phyloP scores from a whole-genome alignment of 2,888 invertebrate genomes.

The Xylota segnis region DNA sequence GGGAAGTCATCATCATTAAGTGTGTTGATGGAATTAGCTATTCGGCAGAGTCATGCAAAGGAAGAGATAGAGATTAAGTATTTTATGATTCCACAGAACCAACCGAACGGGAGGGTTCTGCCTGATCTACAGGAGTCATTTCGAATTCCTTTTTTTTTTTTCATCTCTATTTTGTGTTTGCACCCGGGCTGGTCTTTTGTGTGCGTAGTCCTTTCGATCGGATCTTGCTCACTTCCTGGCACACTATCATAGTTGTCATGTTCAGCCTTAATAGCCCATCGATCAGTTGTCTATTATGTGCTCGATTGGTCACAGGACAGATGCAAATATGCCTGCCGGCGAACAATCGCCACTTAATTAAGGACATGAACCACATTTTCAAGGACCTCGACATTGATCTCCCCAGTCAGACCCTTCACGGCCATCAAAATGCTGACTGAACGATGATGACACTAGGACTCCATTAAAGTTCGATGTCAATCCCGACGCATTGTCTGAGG shows the following conservation, averaged over 20 bases:
- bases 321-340: conserved; percentile 65
- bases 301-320: conserved; percentile 75
- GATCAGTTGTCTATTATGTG: conserved; percentile 72
- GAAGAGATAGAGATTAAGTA: conserved; percentile 68
- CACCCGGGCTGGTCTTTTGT: conserved; percentile 61
- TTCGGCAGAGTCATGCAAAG: conserved; percentile 73
- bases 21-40: conserved; percentile 76
- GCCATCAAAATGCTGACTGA: conserved; percentile 52
- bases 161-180: conserved; percentile 44
- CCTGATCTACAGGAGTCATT: conserved; percentile 73
- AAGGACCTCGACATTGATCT: conserved; percentile 36
- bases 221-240: conserved; percentile 37
- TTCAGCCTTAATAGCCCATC: conserved; percentile 54
- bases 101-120: conserved; percentile 35
- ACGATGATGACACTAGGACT: conserved; percentile 55
- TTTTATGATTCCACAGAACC: conserved; percentile 70
- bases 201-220: conserved; percentile 19
- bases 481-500: conserved; percentile 44
- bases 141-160: conserved; percentile 39
- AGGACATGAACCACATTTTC: conserved; percentile 57
- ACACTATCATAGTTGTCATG: conserved; percentile 67
- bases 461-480: conserved; percentile 67
- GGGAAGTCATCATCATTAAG: conserved; percentile 77
- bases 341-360: conserved; percentile 74
- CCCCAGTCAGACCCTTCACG: conserved; percentile 17